These are phyloP conservation scores for Heteromormyrus szaboi DNA, from an alignment of 2,797 vertebrate species.

Conservation along the genomic window DNA sequence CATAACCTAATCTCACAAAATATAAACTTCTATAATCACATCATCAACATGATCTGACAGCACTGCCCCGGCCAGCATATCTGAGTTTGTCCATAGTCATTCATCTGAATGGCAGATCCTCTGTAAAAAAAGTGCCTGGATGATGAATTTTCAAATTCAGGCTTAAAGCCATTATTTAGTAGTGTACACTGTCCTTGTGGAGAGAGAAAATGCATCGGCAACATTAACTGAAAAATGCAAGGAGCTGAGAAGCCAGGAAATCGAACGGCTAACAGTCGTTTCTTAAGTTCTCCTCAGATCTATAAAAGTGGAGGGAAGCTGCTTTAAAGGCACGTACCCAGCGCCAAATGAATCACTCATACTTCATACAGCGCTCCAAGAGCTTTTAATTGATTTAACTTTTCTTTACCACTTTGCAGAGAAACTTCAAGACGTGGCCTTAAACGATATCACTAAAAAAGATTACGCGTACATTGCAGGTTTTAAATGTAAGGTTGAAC, in stretches of 20 bases:
- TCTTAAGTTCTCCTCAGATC: not conserved
- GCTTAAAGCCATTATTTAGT: not conserved
- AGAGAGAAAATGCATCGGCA: not conserved
- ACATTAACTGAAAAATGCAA: not conserved
- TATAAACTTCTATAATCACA: not conserved
- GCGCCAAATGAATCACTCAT: not conserved
- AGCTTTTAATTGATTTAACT: not conserved
- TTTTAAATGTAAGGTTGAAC: not conserved
- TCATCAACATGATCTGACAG: conserved; percentile 29
- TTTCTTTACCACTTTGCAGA: not conserved
- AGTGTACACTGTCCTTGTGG: not conserved
- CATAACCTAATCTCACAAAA: not conserved
- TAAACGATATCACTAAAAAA: not conserved
- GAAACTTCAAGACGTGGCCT: not conserved
- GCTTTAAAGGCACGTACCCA: not conserved
- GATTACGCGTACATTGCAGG: not conserved
- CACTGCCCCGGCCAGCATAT: conserved; percentile 27
- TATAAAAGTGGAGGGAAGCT: not conserved
- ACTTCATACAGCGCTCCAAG: not conserved
- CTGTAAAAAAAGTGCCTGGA: conserved; percentile 16
- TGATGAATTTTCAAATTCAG: conserved; percentile 27
- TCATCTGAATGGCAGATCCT: conserved; percentile 34
- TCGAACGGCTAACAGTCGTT: not conserved
- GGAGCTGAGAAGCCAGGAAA: not conserved
- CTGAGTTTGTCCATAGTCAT: conserved; percentile 33